Conservation (phyloP, 1,140 invertebrate species). For the Diploscapter pachys region DNA sequence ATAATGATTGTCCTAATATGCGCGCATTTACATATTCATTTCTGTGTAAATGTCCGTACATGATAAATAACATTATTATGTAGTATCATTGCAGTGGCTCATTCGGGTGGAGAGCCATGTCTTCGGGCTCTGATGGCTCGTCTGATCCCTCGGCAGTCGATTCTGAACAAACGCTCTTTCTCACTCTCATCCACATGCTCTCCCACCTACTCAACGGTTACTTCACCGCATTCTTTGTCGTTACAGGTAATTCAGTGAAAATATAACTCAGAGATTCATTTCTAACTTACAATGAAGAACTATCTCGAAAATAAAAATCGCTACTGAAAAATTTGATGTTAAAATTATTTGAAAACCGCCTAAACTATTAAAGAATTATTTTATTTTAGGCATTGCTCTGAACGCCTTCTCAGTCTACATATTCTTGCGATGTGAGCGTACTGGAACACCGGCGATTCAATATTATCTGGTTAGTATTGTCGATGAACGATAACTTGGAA, state of each 20-base stretch:
- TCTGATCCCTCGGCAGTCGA: no score
- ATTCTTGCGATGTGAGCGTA: slow-evolving; percentile 42
- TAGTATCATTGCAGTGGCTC: no score
- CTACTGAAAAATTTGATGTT: neutral
- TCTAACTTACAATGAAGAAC: neutral
- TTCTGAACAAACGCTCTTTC: slow-evolving; percentile 12
- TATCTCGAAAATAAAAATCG: neutral
- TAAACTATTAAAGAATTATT: neutral
- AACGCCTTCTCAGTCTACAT: slow-evolving; percentile 52
- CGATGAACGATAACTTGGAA: neutral
- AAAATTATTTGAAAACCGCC: neutral
- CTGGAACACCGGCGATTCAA: slow-evolving; percentile 50
- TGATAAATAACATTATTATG: no score
- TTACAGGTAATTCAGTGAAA: slow-evolving; percentile 13
- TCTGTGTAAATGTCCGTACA: no score
- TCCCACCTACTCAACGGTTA: slow-evolving; percentile 53
- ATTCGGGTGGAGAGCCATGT: no score
- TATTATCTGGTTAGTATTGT: slow-evolving; percentile 49
- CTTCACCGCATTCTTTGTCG: slow-evolving; percentile 48
- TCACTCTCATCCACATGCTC: slow-evolving; percentile 38
- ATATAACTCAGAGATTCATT: no score
- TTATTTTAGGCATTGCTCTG: slow-evolving; percentile 46
- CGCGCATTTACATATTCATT: no score
- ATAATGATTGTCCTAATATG: no score
- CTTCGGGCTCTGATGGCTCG: no score